phyloP scores from a whole-genome alignment of 1,140 invertebrate genomes.

The Panagrolaimus sp. region DNA sequence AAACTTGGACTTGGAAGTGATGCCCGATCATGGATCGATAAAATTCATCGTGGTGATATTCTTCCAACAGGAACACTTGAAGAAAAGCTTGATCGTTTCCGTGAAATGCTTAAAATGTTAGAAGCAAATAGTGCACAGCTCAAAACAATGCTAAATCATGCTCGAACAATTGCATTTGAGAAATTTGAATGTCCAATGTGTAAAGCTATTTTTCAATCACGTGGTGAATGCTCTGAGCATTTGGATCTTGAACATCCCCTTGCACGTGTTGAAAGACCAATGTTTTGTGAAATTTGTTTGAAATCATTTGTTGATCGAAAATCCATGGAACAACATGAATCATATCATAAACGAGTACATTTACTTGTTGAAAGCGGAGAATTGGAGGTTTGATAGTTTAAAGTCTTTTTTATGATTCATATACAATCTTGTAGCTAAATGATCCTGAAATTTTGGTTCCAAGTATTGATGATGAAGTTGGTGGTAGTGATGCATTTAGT shows the following conservation, averaged over 20 bases:
- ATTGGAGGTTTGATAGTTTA: conserved; percentile 29
- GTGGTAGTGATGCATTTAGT: not conserved
- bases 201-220: conserved; percentile 48
- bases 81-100: conserved; percentile 50
- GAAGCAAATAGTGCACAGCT: conserved; percentile 32
- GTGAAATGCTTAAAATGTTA: conserved; percentile 32
- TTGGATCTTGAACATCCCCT: conserved; percentile 44
- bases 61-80: conserved; percentile 36
- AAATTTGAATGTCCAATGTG: conserved; percentile 53
- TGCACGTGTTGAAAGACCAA: conserved; percentile 40
- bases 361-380: conserved; percentile 34
- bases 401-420: no score
- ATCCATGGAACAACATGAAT: conserved; percentile 52
- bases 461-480: conserved; percentile 21
- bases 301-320: conserved; percentile 48
- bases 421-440: conserved; percentile 10
- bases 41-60: conserved; percentile 50
- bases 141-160: conserved; percentile 47
- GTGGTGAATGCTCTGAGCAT: conserved; percentile 51
- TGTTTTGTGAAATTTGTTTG: conserved; percentile 55
- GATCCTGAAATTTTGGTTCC: conserved; percentile 40
- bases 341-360: conserved; percentile 52
- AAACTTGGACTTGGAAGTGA: conserved; percentile 54
- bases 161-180: conserved; percentile 51
- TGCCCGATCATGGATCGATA: conserved; percentile 47